Evolutionary conservation across 1,140 invertebrate genomes (phyloP).

Genomic region (Nasonia vitripennis): DNA sequence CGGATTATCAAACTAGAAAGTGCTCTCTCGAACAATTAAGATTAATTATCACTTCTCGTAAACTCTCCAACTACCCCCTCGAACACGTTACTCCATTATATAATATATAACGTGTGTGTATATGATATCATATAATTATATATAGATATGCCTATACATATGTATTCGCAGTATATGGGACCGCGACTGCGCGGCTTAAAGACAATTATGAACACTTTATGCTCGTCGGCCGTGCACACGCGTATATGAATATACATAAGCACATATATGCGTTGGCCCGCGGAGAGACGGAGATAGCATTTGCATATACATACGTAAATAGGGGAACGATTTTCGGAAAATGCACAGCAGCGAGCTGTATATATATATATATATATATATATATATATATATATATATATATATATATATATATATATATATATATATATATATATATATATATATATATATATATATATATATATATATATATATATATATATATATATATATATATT

Average conservation of each 20-base stretch:
- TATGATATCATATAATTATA: no score
- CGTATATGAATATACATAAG: slow-evolving; percentile 45
- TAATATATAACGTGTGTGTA: no score
- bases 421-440: no score
- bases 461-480: no score
- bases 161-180: no score
- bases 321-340: slow-evolving; percentile 41
- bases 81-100: not conserved
- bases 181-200: not conserved
- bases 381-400: no score
- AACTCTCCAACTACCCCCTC: not conserved
- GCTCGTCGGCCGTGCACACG: not conserved
- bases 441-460: no score
- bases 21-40: slow-evolving; percentile 3
- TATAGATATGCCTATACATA: no score
- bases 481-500: no score
- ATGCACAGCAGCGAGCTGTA: slow-evolving; percentile 26
- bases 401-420: no score
- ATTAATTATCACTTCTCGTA: slow-evolving; percentile 11
- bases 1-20: not conserved
- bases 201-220: slow-evolving; percentile 40
- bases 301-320: slow-evolving; percentile 45
- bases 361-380: no score
- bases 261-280: not conserved
- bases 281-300: not conserved